phyloP scores from a whole-genome alignment of 2,797 vertebrate genomes.

The Triplophysa yarkandensis region DNA sequence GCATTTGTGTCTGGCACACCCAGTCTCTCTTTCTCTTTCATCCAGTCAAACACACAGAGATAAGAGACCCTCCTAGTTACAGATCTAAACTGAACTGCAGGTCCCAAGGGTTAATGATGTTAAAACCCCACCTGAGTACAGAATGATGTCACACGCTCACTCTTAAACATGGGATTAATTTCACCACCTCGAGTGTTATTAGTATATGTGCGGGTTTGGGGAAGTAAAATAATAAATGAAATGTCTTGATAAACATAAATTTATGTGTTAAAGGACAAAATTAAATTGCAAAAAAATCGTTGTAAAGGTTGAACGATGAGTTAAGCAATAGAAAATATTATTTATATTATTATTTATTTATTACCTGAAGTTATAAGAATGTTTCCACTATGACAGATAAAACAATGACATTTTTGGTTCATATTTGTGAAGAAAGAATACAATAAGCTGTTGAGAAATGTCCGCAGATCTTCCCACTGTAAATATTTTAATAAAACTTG shows the following conservation, averaged over 20 bases:
- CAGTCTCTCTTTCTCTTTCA: background rate
- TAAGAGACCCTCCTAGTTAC: slow-evolving; percentile 53
- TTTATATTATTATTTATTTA: background rate
- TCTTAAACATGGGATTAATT: slow-evolving; percentile 53
- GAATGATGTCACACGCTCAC: slow-evolving; percentile 34
- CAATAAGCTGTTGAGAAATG: slow-evolving; percentile 4
- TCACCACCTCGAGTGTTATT: slow-evolving; percentile 16
- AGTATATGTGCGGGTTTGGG: background rate
- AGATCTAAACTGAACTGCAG: slow-evolving; percentile 49
- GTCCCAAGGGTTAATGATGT: slow-evolving; percentile 48
- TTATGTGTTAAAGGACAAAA: background rate
- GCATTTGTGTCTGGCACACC: slow-evolving; percentile 16
- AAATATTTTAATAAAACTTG: background rate
- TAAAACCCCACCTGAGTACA: slow-evolving; percentile 51
- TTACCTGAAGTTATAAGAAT: background rate
- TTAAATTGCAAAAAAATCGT: background rate
- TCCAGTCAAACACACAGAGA: slow-evolving; percentile 28
- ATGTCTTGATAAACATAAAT: background rate
- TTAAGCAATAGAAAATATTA: background rate
- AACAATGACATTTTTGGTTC: background rate
- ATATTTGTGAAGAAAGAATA: background rate
- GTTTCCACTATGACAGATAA: background rate
- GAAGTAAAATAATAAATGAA: background rate
- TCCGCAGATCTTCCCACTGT: background rate
- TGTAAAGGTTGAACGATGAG: background rate